These are phyloP conservation scores for Sceloporus tristichus DNA, from an alignment of 2,113 vertebrate genomes.

Conservation along the genomic window DNA sequence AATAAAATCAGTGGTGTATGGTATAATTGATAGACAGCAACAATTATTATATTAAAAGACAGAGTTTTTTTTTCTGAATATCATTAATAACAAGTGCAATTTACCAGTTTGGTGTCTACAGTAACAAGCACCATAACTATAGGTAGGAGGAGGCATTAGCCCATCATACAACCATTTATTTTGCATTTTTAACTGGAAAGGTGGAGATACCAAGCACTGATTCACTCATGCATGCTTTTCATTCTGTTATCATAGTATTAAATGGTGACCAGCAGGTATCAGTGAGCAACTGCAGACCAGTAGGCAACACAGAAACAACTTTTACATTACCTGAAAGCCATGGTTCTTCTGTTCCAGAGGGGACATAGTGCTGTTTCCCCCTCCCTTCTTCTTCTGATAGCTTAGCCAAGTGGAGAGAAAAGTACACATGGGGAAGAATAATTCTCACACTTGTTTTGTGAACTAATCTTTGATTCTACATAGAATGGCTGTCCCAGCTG, in stretches of 20 bases:
- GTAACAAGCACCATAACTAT: neutral
- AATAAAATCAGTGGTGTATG: neutral
- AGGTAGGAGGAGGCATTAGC: neutral
- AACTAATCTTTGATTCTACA: neutral
- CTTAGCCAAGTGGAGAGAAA: no score
- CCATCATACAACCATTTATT: constrained; percentile 16
- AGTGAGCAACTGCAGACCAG: neutral
- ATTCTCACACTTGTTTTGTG: neutral
- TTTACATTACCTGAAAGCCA: neutral
- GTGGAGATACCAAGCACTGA: neutral
- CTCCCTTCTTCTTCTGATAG: no score
- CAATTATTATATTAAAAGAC: constrained; percentile 47
- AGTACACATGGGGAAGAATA: neutral
- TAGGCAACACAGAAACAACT: neutral
- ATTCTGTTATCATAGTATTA: neutral
- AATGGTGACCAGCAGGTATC: neutral
- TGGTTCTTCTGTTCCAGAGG: neutral
- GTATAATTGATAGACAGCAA: constrained; percentile 44
- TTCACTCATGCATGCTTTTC: neutral
- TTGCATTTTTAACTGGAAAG: constrained; percentile 20
- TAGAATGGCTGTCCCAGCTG: neutral
- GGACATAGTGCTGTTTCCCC: neutral
- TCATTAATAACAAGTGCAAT: constrained; percentile 25
- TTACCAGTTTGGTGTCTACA: constrained; percentile 43
- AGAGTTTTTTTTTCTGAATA: constrained; percentile 30